A percentile compares a stretch with the other conserved stretches of the same genome.
phyloP scores from a whole-genome alignment of 2,888 invertebrate genomes.

The Dichetophora obliterata region DNA sequence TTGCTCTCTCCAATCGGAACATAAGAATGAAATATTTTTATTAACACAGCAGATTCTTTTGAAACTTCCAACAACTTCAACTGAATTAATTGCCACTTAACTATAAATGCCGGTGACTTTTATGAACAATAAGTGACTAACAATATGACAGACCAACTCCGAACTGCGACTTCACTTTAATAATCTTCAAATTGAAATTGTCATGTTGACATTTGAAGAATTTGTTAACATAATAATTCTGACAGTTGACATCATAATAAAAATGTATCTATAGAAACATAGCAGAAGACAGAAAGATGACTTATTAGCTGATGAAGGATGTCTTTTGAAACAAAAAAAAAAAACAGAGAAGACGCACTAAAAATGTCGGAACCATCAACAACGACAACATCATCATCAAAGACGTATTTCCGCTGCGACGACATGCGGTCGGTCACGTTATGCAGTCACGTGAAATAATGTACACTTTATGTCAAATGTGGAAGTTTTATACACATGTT shows the following conservation, averaged over 20 bases:
- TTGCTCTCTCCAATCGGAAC: background rate
- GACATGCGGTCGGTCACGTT: constrained; percentile 5
- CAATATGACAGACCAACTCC: background rate
- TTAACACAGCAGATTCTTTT: background rate
- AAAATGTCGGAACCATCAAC: constrained; percentile 21
- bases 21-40: background rate
- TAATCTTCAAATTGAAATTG: constrained; percentile 64
- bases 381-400: constrained; percentile 12
- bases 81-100: constrained; percentile 2
- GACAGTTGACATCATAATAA: constrained; percentile 66
- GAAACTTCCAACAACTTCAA: background rate
- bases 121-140: background rate
- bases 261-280: constrained; percentile 47
- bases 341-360: background rate
- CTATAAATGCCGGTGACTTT: background rate
- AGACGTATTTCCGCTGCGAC: constrained; percentile 9
- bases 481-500: background rate
- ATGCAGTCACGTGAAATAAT: constrained; percentile 21
- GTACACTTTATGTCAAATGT: constrained; percentile 18
- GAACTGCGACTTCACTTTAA: constrained; percentile 34
- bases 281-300: constrained; percentile 51
- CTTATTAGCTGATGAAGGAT: constrained; percentile 59
- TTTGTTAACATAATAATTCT: constrained; percentile 67
- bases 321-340: constrained; percentile 45
- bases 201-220: constrained; percentile 64